A percentile compares a stretch with the other conserved stretches of the same genome.
These are phyloP conservation scores for Synergus itoensis DNA, from an alignment of 2,888 invertebrate genomes.

Conservation along the genomic window DNA sequence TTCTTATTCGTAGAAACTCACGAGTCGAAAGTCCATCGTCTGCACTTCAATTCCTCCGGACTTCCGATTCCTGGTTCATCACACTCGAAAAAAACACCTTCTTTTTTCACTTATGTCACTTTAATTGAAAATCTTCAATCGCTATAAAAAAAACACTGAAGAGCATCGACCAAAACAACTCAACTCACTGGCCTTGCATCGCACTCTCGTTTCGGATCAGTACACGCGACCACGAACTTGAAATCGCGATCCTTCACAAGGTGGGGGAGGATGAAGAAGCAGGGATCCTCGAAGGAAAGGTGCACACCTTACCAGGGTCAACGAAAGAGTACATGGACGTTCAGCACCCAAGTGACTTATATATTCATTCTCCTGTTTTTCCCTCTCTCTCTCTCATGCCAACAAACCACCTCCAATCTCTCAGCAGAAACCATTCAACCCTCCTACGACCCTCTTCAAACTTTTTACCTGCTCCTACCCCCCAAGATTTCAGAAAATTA, in stretches of 20 bases:
- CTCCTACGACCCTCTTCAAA: conserved; percentile 52
- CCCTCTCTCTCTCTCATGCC: conserved; percentile 57
- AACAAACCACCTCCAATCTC: conserved; percentile 55
- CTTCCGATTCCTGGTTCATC: conserved; percentile 64
- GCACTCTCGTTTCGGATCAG: conserved; percentile 45
- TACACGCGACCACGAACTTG: conserved; percentile 51
- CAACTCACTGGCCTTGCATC: conserved; percentile 52
- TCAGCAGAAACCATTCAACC: conserved; percentile 54
- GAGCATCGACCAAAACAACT: conserved; percentile 46
- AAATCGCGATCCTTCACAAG: conserved; percentile 48
- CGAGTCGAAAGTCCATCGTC: conserved; percentile 71
- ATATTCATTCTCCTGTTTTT: conserved; percentile 66
- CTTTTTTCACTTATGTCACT: conserved; percentile 47
- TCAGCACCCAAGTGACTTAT: conserved; percentile 69
- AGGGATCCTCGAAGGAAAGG: conserved; percentile 62
- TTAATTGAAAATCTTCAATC: conserved; percentile 5
- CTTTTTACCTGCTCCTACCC: conserved; percentile 49
- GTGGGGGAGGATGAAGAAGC: conserved; percentile 51
- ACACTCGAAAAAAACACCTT: conserved; percentile 53
- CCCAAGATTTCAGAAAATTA: conserved; percentile 1
- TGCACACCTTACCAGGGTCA: conserved; percentile 72
- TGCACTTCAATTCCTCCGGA: conserved; percentile 56
- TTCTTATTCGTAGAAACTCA: conserved; percentile 59
- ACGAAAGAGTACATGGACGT: conserved; percentile 73
- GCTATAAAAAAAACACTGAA: conserved; percentile 22